Evolutionary conservation across 30 jellyfish, hydroid and myxozoan species (phyloP), one percentile per base, ranked within the genome.

Genomic region (Aurelia aurita): DNA sequence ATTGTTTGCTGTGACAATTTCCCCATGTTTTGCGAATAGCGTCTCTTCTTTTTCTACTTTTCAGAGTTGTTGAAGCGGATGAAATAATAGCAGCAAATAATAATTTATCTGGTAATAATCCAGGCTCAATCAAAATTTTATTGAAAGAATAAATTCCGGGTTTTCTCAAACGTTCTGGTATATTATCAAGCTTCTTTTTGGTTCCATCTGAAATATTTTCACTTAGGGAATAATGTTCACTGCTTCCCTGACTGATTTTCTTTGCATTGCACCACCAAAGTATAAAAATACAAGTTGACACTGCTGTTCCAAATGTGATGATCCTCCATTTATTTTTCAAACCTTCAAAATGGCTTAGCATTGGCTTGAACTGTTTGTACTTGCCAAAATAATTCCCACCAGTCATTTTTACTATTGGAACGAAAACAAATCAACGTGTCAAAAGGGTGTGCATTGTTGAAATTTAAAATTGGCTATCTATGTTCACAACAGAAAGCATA

Each of bases 21-120:
- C 87, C 94, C 97, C 97, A 89, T 10, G 97, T 89, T 16, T 57
- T 39, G 23, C 97, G 82, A 22, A 89, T 89, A 1, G 97, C 97
- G 13, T 80, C 82, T 35, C 97, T 46, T 25, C 80, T 47, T 6
- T 47, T 70, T 57, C 58, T 27, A 28, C 71, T 60, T 63, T 63
- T 74, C 13, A 14, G 32, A 27, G 51, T 47, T 53, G 67, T 62
- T 15, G 95, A 67, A 26, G 88, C 39, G 3, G 88, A 55, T 20
- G 89, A 65, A 43, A 75, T 65, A 9, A 85, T 53, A 7, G 77
- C 82, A n/a, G 77, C n/a, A 66, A 55, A 85, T 14, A 85, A 70
- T 2, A 72, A 70, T 16, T 73, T 73, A 3, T 49, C 20, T 1
- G 78, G 77, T 12, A 69, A 27, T 11, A 3, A 19, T 16, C 29